A percentile compares a stretch with the other conserved stretches of the same genome.
phyloP scores from a whole-genome alignment of 1,140 invertebrate species.

The Aphis craccivora region DNA sequence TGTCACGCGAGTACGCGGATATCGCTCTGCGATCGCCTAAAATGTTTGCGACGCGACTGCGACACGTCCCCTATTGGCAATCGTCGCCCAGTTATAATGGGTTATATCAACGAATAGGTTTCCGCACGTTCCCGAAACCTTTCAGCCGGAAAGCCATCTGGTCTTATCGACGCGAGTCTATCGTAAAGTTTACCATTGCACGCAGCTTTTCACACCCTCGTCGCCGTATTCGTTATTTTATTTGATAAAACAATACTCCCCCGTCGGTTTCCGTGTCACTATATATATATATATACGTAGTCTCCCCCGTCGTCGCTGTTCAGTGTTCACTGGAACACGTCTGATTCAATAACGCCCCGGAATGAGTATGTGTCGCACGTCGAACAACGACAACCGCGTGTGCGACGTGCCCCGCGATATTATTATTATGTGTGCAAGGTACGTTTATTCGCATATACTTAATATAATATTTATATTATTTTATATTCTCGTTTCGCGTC shows the following conservation, averaged over 20 bases:
- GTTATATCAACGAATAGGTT: background rate
- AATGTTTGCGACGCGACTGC: background rate
- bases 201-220: slow-evolving; percentile 34
- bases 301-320: background rate
- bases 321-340: background rate
- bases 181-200: background rate
- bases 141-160: slow-evolving; percentile 45
- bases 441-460: no score
- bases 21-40: background rate
- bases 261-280: background rate
- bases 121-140: slow-evolving; percentile 10
- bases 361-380: background rate
- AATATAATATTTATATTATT: no score
- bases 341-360: background rate
- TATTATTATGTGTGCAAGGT: background rate
- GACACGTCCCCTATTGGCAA: background rate
- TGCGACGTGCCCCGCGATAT: background rate
- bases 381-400: background rate
- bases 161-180: slow-evolving; percentile 3
- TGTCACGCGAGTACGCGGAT: background rate
- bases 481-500: background rate
- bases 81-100: background rate
- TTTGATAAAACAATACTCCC: background rate
- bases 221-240: background rate
- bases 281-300: no score